Percentiles rank a stretch among this genome's conserved stretches.
Conservation (phyloP, 2,888 invertebrate genomes). For the Stenotaenia linearis region DNA sequence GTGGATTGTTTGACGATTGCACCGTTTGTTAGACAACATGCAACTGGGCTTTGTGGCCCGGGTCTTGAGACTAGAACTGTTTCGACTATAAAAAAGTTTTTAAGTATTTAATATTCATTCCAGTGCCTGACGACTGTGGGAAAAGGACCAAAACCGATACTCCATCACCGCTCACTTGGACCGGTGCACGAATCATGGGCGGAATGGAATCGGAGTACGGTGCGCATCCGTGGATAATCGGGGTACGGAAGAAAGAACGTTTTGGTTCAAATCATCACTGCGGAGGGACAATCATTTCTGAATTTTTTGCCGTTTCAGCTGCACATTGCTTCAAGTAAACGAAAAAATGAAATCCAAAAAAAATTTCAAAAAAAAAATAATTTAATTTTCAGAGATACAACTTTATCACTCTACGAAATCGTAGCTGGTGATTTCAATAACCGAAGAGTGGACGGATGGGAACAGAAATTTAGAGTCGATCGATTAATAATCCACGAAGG, state of each 20-base stretch:
- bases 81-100: too few relatives aligned
- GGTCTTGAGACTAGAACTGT: too few relatives aligned
- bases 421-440: constrained; percentile 34
- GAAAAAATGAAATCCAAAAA: too few relatives aligned
- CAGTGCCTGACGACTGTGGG: background rate
- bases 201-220: constrained; percentile 59
- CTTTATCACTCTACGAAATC: too few relatives aligned
- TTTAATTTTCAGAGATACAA: too few relatives aligned
- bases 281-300: constrained; percentile 63
- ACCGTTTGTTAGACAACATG: too few relatives aligned
- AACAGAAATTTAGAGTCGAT: constrained; percentile 31
- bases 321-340: constrained; percentile 62
- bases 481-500: background rate
- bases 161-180: background rate
- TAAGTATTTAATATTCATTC: too few relatives aligned
- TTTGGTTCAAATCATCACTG: constrained; percentile 60
- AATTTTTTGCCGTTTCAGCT: constrained; percentile 62
- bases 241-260: constrained; percentile 55
- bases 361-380: too few relatives aligned
- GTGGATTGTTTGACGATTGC: too few relatives aligned
- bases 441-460: constrained; percentile 1
- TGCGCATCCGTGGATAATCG: constrained; percentile 72
- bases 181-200: constrained; percentile 56
- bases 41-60: too few relatives aligned
- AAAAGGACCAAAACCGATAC: background rate